Evolutionary conservation across 2,888 invertebrate genomes (phyloP).

Genomic region (Nomada fabriciana): DNA sequence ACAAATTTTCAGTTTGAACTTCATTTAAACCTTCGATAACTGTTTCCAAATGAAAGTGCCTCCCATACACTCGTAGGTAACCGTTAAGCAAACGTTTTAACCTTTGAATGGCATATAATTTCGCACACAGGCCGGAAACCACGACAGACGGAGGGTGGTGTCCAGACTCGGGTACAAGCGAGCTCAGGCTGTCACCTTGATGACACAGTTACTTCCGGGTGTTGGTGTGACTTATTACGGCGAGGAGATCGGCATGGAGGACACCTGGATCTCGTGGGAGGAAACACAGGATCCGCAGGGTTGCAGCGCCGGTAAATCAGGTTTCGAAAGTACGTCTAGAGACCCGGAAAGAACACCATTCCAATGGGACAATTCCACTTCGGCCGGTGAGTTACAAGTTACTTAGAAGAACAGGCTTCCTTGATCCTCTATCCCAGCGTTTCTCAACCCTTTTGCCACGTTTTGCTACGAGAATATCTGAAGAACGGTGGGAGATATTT

Average conservation of each 20-base stretch:
- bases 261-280: slow-evolving; percentile 87
- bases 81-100: neutral
- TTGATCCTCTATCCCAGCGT: too few species aligned
- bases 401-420: too few species aligned
- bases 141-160: slow-evolving; percentile 90
- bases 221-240: slow-evolving; percentile 91
- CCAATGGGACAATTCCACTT: slow-evolving; percentile 89
- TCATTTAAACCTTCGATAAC: too few species aligned
- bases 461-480: too few species aligned
- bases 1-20: too few species aligned
- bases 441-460: too few species aligned
- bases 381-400: slow-evolving; percentile 85
- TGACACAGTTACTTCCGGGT: slow-evolving; percentile 91
- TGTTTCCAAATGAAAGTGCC: too few species aligned
- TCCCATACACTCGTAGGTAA: too few species aligned
- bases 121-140: slow-evolving; percentile 89
- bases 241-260: slow-evolving; percentile 91
- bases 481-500: too few species aligned
- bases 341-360: slow-evolving; percentile 92
- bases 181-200: slow-evolving; percentile 91
- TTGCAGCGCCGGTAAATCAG: slow-evolving; percentile 86
- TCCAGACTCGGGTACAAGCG: slow-evolving; percentile 88
- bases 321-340: slow-evolving; percentile 87
- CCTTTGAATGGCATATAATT: neutral
- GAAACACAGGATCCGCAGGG: slow-evolving; percentile 87